Conservation (phyloP, 2,113 vertebrate species). For the Cavia aperea region DNA sequence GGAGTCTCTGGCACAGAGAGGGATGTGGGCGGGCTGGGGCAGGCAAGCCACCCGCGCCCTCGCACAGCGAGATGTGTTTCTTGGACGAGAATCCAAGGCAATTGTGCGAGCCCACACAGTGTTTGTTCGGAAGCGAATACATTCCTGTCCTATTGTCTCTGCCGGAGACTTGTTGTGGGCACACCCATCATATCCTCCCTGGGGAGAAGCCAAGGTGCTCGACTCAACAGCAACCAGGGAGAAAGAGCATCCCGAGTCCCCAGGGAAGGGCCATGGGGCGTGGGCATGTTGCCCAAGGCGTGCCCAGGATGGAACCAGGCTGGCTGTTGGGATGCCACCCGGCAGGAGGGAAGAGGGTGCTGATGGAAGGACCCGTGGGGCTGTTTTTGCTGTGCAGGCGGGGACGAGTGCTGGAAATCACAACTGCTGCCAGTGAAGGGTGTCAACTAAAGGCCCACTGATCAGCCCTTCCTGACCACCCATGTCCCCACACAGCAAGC, state of each 20-base stretch:
- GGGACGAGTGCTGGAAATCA: background rate
- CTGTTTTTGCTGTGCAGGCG: background rate
- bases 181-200: conserved; percentile 72
- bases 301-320: conserved; percentile 38
- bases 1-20: conserved; percentile 39
- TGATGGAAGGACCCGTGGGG: background rate
- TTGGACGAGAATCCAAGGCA: conserved; percentile 68
- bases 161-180: conserved; percentile 64
- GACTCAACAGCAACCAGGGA: background rate
- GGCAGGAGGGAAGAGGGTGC: background rate
- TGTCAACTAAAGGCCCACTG: background rate
- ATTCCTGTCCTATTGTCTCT: conserved; percentile 72
- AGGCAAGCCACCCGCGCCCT: conserved; percentile 58
- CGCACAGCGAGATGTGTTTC: conserved; percentile 59
- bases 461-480: background rate
- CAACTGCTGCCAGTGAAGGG: background rate
- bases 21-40: conserved; percentile 60
- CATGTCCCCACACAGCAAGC: background rate
- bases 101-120: conserved; percentile 65
- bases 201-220: conserved; percentile 61
- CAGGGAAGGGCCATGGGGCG: background rate
- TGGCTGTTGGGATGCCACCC: conserved; percentile 33
- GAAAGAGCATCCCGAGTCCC: background rate
- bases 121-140: conserved; percentile 70
- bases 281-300: background rate